Evolutionary conservation across 2,888 invertebrate species (phyloP), one percentile per base, ranked within the genome.

Genomic region (Diplolepis rosae): DNA sequence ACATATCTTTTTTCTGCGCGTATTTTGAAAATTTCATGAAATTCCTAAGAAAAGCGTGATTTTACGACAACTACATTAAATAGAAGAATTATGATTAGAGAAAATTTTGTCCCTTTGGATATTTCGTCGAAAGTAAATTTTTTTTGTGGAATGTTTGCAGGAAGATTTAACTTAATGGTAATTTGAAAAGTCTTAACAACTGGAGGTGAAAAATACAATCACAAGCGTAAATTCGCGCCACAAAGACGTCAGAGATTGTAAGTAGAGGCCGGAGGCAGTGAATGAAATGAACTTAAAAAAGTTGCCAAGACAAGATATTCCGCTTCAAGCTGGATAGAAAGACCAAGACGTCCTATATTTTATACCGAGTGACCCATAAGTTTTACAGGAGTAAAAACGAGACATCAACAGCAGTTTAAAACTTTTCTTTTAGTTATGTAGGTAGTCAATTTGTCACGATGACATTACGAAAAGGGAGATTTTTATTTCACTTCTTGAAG

Each of bases 231-330:
- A 32, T 32, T 54, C 11, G 7, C 18, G 11, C 32, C 9, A 50
- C 9, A 18, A 30, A 15, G 54, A 54, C 54, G 54, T 22, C 54
- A 30, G 2, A 32, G 11, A 5, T 11, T 13, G 27, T 1, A 24
- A 11, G 5, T 24, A 27, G 27, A 27, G 22, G 22, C 39, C 9
- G 22, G 66, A 66, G 73, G 76, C 77, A 76, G 81, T 83, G 78
- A 73, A 72, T 68, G 69, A 72, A 70, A n/a, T n/a, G n/a, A 71
- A 72, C 75, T 73, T 75, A 79, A 74, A 76, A 83, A 80, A 82
- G 79, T 81, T 73, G 81, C 66, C 79, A 74, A 75, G 76, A 75
- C 82, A 45, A 69, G 79, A 81, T 83, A 78, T 72, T 74, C 76
- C 72, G 76, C 74, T 74, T 70, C 51, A 30, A 50, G 65, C 65